Conservation (phyloP, 1,140 invertebrate genomes). For the Arctopsyche grandis region DNA sequence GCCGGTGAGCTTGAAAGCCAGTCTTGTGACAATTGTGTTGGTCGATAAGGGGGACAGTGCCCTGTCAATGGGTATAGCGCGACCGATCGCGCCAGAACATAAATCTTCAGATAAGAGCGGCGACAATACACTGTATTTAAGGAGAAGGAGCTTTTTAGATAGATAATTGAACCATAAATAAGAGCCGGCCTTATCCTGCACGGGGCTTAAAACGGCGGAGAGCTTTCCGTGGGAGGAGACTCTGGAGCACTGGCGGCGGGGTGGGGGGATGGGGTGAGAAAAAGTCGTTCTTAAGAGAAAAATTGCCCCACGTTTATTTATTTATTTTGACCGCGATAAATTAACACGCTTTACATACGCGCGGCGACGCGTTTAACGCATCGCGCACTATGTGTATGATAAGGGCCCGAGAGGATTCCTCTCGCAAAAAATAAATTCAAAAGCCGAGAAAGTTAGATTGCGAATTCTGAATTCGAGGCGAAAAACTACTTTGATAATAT, state of each 20-base stretch:
- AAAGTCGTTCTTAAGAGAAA: conserved; percentile 1
- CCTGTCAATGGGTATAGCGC: conserved; percentile 34
- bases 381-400: not conserved
- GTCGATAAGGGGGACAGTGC: conserved; percentile 28
- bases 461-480: no score
- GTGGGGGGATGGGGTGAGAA: not conserved
- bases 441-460: no score
- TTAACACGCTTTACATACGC: not conserved
- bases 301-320: not conserved
- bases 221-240: not conserved
- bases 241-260: no score
- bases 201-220: conserved; percentile 30
- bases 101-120: conserved; percentile 39
- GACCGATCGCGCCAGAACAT: conserved; percentile 33
- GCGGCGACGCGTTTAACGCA: not conserved
- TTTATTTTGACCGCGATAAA: conserved; percentile 18
- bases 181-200: conserved; percentile 21
- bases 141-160: conserved; percentile 39
- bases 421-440: no score
- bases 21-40: conserved; percentile 36
- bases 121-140: conserved; percentile 44
- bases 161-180: conserved; percentile 47
- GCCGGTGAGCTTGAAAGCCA: not conserved
- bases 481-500: no score
- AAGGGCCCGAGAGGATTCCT: no score